Base-by-base conservation (phyloP, 2,797 vertebrate genomes). In the Odontamblyopus lacepedii region DNA sequence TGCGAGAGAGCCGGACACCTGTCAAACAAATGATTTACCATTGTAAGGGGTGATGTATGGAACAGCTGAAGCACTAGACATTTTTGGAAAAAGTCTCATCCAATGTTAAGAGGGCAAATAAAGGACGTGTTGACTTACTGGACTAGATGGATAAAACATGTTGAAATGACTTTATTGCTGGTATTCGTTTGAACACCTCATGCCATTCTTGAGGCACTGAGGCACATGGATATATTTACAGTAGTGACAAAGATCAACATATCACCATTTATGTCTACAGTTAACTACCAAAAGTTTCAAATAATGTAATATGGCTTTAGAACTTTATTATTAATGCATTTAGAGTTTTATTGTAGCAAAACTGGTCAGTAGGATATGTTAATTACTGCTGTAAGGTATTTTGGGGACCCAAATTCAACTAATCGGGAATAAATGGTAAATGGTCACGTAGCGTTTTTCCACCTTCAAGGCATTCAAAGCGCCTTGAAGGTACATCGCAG, bases 11-110 rank as follows among this genome's bases (percentile, higher is more conserved):
- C 67, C 30, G 15, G 72, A 69, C 71, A 82, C 81, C 73, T 81
- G 84, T 76, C 61, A 76, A 86, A 82, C n/a, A 1, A 41, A 79
- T 74, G 80, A 83, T 90, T 86, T 82, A 76, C 76, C 67, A 74
- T 84, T 78, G 57, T 71, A 78, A 2, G 6, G 32, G 61, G 50
- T 86, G 88, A 86, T 86, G 77, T 82, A 84, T 82, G 77, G 74
- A 81, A 77, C 81, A 79, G 83, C 80, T 85, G 82, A 85, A 63
- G 73, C 77, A 70, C n/a, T 65, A 50, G 68, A 65, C 16, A 8
- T 74, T 62, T 84, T 73, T 38, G 6, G 74, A 83, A 85, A 81
- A 79, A 90, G 65, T 2, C 70, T 71, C 66, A 63, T 82, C 76
- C 79, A 81, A 82, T 82, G 80, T 79, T 83, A 87, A 85, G 76